A percentile compares a stretch with the other conserved stretches of the same genome.
phyloP scores from a whole-genome alignment of 2,888 invertebrate genomes.

The Cryptocephalus primarius region DNA sequence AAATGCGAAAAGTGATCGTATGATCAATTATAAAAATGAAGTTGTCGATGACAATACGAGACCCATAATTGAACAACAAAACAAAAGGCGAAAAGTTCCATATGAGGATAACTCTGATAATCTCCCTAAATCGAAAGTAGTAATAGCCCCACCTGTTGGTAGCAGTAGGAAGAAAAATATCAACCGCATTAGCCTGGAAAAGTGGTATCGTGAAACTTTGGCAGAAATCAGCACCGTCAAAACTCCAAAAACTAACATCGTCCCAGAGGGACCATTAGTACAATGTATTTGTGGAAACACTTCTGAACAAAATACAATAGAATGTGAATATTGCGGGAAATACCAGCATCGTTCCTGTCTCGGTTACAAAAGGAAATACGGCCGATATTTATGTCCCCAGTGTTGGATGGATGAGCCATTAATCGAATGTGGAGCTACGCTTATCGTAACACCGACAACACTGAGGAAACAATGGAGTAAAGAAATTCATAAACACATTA shows the following conservation, averaged over 20 bases:
- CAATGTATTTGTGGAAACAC: constrained; percentile 38
- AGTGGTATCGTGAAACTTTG: constrained; percentile 28
- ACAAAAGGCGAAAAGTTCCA: neutral
- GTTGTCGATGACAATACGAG: constrained; percentile 6
- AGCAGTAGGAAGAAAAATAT: constrained; percentile 4
- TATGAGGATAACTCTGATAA: no score
- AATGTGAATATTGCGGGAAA: constrained; percentile 47
- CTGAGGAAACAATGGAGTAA: constrained; percentile 62
- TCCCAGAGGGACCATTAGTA: constrained; percentile 12
- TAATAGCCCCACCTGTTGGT: no score
- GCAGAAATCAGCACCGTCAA: constrained; percentile 13
- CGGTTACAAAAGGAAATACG: constrained; percentile 35
- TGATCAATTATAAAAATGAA: neutral
- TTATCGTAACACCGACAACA: constrained; percentile 59
- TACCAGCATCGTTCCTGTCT: constrained; percentile 57
- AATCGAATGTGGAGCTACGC: constrained; percentile 48
- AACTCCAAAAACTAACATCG: neutral
- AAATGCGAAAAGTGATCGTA: constrained; percentile 32
- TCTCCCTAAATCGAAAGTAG: no score
- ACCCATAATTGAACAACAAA: neutral
- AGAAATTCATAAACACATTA: constrained; percentile 55
- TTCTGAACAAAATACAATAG: constrained; percentile 20
- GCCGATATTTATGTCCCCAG: constrained; percentile 50
- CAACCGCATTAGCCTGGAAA: constrained; percentile 21
- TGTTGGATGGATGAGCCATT: constrained; percentile 48